These are phyloP conservation scores for Tribolium freemani DNA, from an alignment of 2,888 invertebrate species.

Conservation along the genomic window DNA sequence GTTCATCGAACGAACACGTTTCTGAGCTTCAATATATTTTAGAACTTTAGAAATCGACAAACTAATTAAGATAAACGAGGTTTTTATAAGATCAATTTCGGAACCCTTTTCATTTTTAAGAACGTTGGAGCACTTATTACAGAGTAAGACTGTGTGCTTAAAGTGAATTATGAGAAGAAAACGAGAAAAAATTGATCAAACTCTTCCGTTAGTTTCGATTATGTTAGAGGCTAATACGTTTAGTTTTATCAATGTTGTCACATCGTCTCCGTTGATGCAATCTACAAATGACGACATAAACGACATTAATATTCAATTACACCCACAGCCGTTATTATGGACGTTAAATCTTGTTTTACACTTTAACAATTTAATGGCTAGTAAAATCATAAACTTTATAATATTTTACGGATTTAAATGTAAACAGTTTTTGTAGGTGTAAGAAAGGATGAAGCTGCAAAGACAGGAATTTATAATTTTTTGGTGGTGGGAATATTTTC, in stretches of 20 bases:
- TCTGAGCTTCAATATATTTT: constrained; percentile 24
- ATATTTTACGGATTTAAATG: not conserved
- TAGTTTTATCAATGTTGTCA: constrained; percentile 18
- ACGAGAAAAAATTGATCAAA: no score
- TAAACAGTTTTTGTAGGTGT: no score
- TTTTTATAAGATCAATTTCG: constrained; percentile 26
- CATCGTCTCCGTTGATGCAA: not conserved
- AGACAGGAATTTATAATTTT: not conserved
- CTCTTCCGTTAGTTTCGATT: no score
- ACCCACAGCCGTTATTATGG: constrained; percentile 16
- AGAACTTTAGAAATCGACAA: constrained; percentile 21
- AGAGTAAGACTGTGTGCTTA: not conserved
- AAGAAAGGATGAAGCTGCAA: no score
- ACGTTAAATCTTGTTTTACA: constrained; percentile 16
- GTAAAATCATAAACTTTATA: not conserved
- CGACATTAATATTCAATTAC: constrained; percentile 25
- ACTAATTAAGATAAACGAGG: constrained; percentile 31
- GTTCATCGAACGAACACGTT: constrained; percentile 10
- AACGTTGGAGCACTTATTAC: constrained; percentile 21
- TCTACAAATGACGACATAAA: constrained; percentile 18
- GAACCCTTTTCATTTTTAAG: constrained; percentile 27
- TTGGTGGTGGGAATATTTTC: not conserved
- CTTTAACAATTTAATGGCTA: not conserved
- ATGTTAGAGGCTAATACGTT: not conserved
- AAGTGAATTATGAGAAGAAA: constrained; percentile 10